These are phyloP conservation scores for Emydura subglobosa DNA, from an alignment of 2,113 vertebrate genomes.

Conservation along the genomic window DNA sequence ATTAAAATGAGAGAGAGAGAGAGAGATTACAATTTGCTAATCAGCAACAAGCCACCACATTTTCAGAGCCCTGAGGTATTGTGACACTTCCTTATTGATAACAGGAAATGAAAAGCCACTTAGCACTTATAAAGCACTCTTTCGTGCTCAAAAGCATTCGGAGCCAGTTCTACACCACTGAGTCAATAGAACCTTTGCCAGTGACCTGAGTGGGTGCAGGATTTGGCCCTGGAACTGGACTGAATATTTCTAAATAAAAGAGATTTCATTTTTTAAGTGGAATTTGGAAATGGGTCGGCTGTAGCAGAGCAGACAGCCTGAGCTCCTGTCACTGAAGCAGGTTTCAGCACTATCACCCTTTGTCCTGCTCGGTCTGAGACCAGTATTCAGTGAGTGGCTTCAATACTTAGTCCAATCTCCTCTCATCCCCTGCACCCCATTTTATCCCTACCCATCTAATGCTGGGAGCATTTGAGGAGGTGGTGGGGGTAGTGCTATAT, in stretches of 20 bases:
- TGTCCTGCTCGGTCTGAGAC: constrained; percentile 22
- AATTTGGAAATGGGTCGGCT: constrained; percentile 35
- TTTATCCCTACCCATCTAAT: background rate
- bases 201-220: background rate
- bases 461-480: background rate
- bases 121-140: background rate
- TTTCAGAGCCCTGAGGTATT: background rate
- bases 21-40: background rate
- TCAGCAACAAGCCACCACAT: background rate
- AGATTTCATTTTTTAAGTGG: background rate
- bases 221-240: background rate
- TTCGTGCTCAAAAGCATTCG: background rate
- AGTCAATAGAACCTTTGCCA: background rate
- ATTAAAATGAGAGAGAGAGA: background rate
- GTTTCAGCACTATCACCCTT: constrained; percentile 61
- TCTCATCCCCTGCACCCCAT: background rate
- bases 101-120: background rate
- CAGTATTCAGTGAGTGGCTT: constrained; percentile 22
- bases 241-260: constrained; percentile 11
- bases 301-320: constrained; percentile 11
- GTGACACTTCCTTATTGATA: background rate
- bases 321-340: constrained; percentile 29
- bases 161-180: background rate
- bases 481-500: background rate
- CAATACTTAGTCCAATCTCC: background rate